Conservation (phyloP, 1,140 invertebrate species). For the Dreissena rostriformis region DNA sequence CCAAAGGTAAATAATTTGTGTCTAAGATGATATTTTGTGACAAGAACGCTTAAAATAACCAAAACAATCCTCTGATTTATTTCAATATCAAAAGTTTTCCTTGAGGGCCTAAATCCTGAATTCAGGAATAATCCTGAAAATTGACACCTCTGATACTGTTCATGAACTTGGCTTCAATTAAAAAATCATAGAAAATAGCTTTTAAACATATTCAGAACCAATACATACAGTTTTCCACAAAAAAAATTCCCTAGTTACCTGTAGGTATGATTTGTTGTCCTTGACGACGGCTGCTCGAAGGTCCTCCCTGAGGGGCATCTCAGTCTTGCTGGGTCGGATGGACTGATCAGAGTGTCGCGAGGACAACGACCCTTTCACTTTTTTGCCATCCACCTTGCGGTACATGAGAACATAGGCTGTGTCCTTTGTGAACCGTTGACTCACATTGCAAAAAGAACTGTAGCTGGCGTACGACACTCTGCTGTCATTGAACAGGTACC, state of each 20-base stretch:
- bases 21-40: no score
- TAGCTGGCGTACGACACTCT: slow-evolving; percentile 85
- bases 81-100: no score
- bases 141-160: no score
- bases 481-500: slow-evolving; percentile 92
- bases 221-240: no score
- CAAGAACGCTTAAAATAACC: no score
- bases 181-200: no score
- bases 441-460: slow-evolving; percentile 85
- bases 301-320: slow-evolving; percentile 79
- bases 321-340: slow-evolving; percentile 52
- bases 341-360: slow-evolving; percentile 55
- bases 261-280: slow-evolving; percentile 80
- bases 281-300: slow-evolving; percentile 82
- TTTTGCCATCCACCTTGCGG: slow-evolving; percentile 73
- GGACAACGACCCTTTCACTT: slow-evolving; percentile 3
- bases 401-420: slow-evolving; percentile 94
- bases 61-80: no score
- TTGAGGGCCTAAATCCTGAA: no score
- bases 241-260: slow-evolving; percentile 62
- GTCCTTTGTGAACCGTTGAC: slow-evolving; percentile 84
- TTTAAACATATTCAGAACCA: no score
- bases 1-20: no score
- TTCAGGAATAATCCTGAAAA: no score
- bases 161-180: no score